phyloP scores from a whole-genome alignment of 2,797 vertebrate genomes.

The Siniperca scherzeri region DNA sequence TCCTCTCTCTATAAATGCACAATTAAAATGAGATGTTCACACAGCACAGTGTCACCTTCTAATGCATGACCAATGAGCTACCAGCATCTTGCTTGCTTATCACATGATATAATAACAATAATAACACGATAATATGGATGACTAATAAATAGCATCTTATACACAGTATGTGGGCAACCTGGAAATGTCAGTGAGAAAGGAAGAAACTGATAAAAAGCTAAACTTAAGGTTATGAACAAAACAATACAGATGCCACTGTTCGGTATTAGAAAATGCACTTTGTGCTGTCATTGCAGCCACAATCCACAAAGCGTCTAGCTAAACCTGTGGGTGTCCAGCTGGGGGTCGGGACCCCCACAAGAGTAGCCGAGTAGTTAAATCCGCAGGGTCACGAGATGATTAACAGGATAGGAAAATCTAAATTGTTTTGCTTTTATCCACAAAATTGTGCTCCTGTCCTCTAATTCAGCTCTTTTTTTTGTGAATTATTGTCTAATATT shows the following conservation, averaged over 20 bases:
- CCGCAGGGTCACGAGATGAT: background rate
- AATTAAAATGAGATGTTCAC: conserved; percentile 84
- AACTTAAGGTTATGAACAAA: background rate
- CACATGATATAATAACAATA: background rate
- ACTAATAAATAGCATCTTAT: background rate
- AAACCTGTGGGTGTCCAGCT: background rate
- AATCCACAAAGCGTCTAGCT: background rate
- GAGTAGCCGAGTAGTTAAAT: background rate
- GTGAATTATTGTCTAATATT: too few relatives aligned
- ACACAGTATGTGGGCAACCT: background rate
- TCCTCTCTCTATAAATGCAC: conserved; percentile 83
- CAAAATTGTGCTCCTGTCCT: background rate
- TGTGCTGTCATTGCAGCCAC: background rate
- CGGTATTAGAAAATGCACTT: background rate
- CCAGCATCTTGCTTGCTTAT: conserved; percentile 7
- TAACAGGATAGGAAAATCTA: background rate
- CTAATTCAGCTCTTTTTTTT: background rate
- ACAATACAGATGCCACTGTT: background rate
- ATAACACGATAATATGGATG: background rate
- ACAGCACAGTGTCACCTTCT: conserved; percentile 56
- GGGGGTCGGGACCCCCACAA: background rate
- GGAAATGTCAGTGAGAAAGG: background rate
- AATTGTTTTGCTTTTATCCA: background rate
- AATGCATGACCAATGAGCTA: conserved; percentile 51
- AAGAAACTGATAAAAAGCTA: background rate